phyloP scores from a whole-genome alignment of 2,888 invertebrate species.

The Eupithecia centaureata region DNA sequence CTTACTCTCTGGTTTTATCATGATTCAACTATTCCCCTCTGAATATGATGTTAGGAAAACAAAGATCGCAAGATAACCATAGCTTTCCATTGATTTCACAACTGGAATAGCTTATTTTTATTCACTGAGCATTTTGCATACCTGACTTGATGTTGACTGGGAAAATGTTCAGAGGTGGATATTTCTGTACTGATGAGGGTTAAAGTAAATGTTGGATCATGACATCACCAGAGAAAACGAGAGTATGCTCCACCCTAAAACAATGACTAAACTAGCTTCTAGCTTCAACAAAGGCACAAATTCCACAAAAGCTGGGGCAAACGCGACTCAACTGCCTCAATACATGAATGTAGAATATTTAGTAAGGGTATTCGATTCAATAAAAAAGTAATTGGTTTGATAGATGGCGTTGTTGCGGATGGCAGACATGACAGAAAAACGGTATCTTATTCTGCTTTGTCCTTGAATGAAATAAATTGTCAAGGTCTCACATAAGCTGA shows the following conservation, averaged over 20 bases:
- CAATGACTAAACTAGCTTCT: constrained; percentile 49
- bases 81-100: not conserved
- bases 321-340: constrained; percentile 13
- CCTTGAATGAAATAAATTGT: not conserved
- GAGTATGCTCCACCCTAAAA: constrained; percentile 40
- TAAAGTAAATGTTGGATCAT: not conserved
- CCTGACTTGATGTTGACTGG: not conserved
- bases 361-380: not conserved
- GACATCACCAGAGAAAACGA: constrained; percentile 13
- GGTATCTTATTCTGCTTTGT: not conserved
- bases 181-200: not conserved
- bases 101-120: not conserved
- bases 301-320: constrained; percentile 42
- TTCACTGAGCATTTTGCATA: not conserved
- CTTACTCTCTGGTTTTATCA: not conserved
- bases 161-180: not conserved
- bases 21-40: not conserved
- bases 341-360: not conserved
- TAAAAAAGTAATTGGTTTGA: not conserved
- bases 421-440: not conserved
- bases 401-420: not conserved
- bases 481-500: not conserved
- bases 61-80: not conserved
- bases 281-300: constrained; percentile 47
- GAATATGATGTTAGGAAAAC: no score